These are phyloP conservation scores for Apostichopus californicus DNA, from an alignment of 35 echinoderm and acorn worm species.

Conservation along the genomic window DNA sequence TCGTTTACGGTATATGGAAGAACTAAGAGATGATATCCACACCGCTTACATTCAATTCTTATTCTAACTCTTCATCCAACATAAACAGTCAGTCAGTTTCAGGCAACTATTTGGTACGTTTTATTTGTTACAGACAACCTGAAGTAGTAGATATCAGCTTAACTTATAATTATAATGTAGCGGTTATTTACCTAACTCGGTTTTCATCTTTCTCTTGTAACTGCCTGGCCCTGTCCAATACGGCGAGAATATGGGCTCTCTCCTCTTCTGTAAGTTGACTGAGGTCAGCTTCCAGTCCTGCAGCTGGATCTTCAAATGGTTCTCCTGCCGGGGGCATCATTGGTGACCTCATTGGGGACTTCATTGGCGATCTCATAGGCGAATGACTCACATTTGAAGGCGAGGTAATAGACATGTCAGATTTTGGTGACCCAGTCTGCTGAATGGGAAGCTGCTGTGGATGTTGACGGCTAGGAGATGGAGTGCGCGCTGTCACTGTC, in stretches of 20 bases:
- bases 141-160: neutral
- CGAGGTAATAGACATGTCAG: neutral
- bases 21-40: no score
- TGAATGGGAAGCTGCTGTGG: conserved; percentile 2
- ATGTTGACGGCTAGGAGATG: neutral
- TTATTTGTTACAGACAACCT: no score
- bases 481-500: neutral
- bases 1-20: no score
- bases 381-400: conserved; percentile 15
- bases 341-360: conserved; percentile 16
- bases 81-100: no score
- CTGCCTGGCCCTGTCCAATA: conserved; percentile 78
- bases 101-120: no score
- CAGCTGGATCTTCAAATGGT: conserved; percentile 34
- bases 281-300: conserved; percentile 80
- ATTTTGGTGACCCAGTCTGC: neutral
- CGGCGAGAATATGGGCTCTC: conserved; percentile 75
- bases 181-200: conserved; percentile 81
- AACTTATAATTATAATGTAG: neutral
- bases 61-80: no score
- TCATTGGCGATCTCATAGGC: conserved; percentile 33
- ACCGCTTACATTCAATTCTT: no score
- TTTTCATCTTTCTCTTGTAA: conserved; percentile 88
- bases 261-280: conserved; percentile 94
- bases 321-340: conserved; percentile 28